phyloP scores from a whole-genome alignment of 2,888 invertebrate species.

The Lycocerus yunnanus region DNA sequence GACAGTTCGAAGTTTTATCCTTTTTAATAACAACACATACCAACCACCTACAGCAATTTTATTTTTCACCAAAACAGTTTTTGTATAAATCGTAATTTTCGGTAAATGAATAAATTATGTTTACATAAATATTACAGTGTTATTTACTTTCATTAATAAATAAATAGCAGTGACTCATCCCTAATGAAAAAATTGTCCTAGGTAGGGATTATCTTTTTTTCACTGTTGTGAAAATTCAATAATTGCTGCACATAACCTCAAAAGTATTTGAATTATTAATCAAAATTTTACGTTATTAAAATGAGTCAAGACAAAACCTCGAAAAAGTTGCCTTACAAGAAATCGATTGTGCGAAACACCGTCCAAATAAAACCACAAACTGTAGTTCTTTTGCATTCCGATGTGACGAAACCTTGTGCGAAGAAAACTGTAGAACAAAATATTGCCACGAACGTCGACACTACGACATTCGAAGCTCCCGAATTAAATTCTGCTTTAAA shows the following conservation, averaged over 20 bases:
- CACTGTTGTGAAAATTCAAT: neutral
- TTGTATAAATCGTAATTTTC: neutral
- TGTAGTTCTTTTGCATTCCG: constrained; percentile 16
- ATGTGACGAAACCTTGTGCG: neutral
- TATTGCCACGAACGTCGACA: neutral
- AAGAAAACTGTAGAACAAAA: neutral
- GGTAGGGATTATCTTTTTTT: neutral
- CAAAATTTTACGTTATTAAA: neutral
- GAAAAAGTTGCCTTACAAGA: constrained; percentile 11
- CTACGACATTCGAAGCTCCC: constrained; percentile 7
- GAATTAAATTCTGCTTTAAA: constrained; percentile 28
- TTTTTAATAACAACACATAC: neutral
- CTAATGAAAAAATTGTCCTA: neutral
- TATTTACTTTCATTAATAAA: neutral
- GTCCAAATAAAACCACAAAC: constrained; percentile 28
- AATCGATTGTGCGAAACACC: constrained; percentile 33
- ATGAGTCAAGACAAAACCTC: constrained; percentile 9
- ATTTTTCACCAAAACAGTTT: neutral
- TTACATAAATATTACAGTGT: neutral
- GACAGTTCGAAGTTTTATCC: neutral
- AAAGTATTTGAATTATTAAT: neutral
- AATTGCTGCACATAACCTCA: neutral
- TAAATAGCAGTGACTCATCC: neutral
- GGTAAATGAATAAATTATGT: neutral
- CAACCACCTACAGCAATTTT: neutral